Percentiles rank a stretch among this genome's conserved stretches.
phyloP scores from a whole-genome alignment of 2,113 vertebrate genomes.

The Mustela lutreola region DNA sequence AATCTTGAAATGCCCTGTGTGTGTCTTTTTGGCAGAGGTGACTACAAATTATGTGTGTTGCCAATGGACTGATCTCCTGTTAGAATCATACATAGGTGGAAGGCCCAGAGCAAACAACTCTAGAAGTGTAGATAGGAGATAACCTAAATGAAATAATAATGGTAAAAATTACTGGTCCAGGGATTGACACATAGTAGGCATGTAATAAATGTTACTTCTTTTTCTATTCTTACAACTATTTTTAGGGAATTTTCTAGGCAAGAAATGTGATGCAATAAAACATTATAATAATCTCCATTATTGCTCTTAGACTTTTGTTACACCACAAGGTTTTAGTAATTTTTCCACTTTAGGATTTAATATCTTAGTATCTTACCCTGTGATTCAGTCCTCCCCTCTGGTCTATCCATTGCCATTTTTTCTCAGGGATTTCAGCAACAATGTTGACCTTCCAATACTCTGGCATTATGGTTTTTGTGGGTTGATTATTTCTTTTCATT shows the following conservation, averaged over 20 bases:
- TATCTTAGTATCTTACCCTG: not conserved
- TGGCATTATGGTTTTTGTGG: not conserved
- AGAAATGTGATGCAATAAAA: not conserved
- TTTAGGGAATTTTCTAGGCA: not conserved
- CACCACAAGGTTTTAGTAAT: not conserved
- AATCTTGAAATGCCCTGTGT: not conserved
- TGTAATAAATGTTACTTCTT: not conserved
- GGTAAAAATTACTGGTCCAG: not conserved
- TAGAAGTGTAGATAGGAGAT: not conserved
- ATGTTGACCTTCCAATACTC: not conserved
- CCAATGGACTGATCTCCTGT: not conserved
- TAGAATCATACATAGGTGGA: not conserved
- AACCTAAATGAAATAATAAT: constrained; percentile 16
- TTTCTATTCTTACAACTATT: not conserved
- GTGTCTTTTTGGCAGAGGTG: not conserved
- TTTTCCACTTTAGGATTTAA: not conserved
- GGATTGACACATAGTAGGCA: not conserved
- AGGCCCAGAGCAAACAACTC: not conserved
- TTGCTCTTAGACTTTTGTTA: constrained; percentile 24
- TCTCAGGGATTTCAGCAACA: not conserved
- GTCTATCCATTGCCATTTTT: not conserved
- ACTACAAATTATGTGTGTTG: not conserved
- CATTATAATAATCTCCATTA: not conserved
- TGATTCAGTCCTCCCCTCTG: not conserved
- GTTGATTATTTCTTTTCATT: not conserved